Base-by-base conservation (phyloP, 1,140 invertebrate genomes). In the Hypsibius dujardini region DNA sequence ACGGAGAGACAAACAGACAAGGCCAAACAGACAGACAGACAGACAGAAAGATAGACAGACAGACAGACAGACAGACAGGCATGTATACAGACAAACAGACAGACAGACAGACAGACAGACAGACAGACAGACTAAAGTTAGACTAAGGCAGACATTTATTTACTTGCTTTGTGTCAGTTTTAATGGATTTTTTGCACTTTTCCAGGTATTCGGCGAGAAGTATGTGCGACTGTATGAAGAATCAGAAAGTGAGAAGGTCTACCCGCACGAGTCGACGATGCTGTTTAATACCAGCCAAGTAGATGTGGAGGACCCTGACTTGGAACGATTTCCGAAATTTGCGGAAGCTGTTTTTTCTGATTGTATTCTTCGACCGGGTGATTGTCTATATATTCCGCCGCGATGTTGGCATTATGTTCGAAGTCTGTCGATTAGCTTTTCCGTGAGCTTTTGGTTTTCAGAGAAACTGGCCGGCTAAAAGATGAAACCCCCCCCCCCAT, bases 151-250 rank as follows among this genome's bases (percentile, higher is more conserved):
- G 28, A 28, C 28, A 28, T 28, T 28, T 28, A 28, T 28, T 28
- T 28, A 28, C 28, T 28, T 28, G 28, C 28, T 28, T 28, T 28
- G 28, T 28, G 28, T 28, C 28, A 28, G 28, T 28, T 28, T 28
- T 28, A 28, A 28, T 28, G 28, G 28, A 28, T 28, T 28, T 28
- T 28, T 28, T 28, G 28, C 28, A 28, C 28, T 28, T 28, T 28
- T 28, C 28, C 28, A 28, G 28, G 77, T 80, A 56, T 85, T 94
- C 76, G 95, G 94, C 0, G 83, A 83, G 69, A 98, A 97, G 80
- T 85, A 85, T 76, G 80, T 98, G 50, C 84, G 91, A 72, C 79
- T 98, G 46, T 95, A 88, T 78, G 79, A 85, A 59, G 86, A 87
- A 1, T 76, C 85, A 62, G 85, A 90, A 76, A 84, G 85, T 1